Evolutionary conservation across 2,113 vertebrate species (phyloP).

Genomic region (Xiphophorus hellerii): DNA sequence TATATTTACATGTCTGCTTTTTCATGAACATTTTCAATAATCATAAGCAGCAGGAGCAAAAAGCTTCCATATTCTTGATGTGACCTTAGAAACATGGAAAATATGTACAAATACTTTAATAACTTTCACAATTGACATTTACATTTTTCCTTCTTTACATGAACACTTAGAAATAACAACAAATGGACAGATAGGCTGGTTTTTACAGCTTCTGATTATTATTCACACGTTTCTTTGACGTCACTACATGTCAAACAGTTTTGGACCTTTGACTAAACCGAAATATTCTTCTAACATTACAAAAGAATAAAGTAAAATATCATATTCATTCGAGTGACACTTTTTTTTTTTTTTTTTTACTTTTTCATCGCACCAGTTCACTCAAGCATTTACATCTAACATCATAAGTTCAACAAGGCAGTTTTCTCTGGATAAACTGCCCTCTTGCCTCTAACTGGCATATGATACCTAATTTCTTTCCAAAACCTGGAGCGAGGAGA

Average conservation of each 20-base stretch:
- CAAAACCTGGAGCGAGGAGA: conserved; percentile 81
- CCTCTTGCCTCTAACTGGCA: conserved; percentile 83
- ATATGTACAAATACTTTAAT: background rate
- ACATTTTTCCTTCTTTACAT: conserved; percentile 2
- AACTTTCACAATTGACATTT: conserved; percentile 18
- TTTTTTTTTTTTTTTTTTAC: no score
- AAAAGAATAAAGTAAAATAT: background rate
- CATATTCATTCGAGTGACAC: no score
- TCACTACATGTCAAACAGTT: background rate
- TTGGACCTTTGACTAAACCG: background rate
- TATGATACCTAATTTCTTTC: conserved; percentile 87
- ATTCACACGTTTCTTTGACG: background rate
- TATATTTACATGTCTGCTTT: no score
- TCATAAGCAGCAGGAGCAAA: background rate
- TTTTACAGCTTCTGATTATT: background rate
- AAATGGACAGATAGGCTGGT: background rate
- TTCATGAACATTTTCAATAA: no score
- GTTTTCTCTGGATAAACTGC: conserved; percentile 38
- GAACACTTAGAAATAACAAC: background rate
- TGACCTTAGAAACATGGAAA: background rate
- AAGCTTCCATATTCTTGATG: conserved; percentile 7
- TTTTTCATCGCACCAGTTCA: no score
- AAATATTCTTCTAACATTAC: background rate
- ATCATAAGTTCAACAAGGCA: conserved; percentile 52
- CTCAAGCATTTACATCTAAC: background rate